These are phyloP conservation scores for Gambusia yucatana DNA, from an alignment of 2,797 vertebrate species.

Conservation along the genomic window DNA sequence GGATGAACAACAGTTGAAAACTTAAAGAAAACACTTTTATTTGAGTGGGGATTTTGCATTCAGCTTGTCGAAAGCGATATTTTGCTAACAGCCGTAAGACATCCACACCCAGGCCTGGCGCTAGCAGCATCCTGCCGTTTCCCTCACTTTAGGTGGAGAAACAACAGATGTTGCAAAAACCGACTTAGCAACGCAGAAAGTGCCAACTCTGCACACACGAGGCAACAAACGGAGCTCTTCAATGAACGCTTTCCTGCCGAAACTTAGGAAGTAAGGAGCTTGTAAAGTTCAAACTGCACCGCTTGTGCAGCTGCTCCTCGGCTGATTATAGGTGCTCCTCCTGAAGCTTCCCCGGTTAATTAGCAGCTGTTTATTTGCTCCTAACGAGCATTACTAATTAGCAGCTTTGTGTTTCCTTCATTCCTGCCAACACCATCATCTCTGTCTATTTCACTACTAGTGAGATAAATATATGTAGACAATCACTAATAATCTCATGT, in stretches of 20 bases:
- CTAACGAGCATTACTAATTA: slow-evolving; percentile 1
- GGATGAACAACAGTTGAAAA: neutral
- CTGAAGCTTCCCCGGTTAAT: neutral
- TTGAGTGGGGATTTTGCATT: neutral
- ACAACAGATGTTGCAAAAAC: neutral
- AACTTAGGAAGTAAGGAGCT: neutral
- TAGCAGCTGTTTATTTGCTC: neutral
- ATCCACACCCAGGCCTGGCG: neutral
- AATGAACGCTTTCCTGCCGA: neutral
- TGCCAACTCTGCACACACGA: neutral
- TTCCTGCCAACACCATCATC: neutral
- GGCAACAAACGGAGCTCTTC: neutral
- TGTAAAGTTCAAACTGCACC: neutral
- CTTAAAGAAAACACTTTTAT: neutral
- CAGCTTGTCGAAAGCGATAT: neutral
- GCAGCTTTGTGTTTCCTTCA: neutral
- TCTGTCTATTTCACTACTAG: neutral
- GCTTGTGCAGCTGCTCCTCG: neutral
- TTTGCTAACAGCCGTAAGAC: neutral
- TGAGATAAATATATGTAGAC: slow-evolving; percentile 4
- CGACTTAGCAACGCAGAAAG: neutral
- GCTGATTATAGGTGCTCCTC: neutral
- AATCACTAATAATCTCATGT: slow-evolving; percentile 39
- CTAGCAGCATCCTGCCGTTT: neutral
- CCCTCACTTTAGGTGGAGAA: neutral